A percentile compares a stretch with the other conserved stretches of the same genome.
Evolutionary conservation across 2,888 invertebrate genomes (phyloP).

Genomic region (Colostygia pectinataria): DNA sequence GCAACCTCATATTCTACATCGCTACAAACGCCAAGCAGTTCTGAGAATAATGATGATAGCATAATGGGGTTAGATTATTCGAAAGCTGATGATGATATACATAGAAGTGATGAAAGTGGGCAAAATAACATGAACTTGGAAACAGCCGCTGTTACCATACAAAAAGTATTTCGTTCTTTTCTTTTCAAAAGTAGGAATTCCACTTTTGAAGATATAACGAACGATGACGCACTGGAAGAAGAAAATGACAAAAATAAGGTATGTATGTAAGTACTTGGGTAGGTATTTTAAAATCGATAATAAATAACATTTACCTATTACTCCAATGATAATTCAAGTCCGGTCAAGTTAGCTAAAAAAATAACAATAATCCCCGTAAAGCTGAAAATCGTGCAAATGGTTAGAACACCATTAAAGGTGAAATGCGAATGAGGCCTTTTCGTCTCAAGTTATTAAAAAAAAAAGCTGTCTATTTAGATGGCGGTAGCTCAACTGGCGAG

Average conservation of each 20-base stretch:
- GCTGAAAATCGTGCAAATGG: no score
- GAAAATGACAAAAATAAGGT: slow-evolving; percentile 52
- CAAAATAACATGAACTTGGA: slow-evolving; percentile 70
- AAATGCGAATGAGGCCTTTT: no score
- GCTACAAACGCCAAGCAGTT: slow-evolving; percentile 22
- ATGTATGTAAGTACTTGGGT: slow-evolving; percentile 12
- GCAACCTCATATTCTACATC: slow-evolving; percentile 12
- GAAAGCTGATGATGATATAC: slow-evolving; percentile 31
- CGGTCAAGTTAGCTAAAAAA: no score
- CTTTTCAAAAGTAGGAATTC: slow-evolving; percentile 73
- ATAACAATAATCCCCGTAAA: no score
- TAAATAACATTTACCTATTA: no score
- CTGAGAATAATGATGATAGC: slow-evolving; percentile 31
- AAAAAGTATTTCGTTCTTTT: slow-evolving; percentile 80
- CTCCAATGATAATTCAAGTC: no score
- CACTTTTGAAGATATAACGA: slow-evolving; percentile 64
- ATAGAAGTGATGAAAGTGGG: slow-evolving; percentile 26
- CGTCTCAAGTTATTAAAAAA: no score
- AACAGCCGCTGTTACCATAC: slow-evolving; percentile 81
- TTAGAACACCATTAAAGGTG: no score
- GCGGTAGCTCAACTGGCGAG: no score
- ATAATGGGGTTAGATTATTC: slow-evolving; percentile 29
- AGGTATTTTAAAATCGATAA: no score
- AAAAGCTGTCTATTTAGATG: no score
- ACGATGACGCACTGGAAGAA: slow-evolving; percentile 56